phyloP scores from a whole-genome alignment of 1,140 invertebrate genomes.

The Diorhabda elongata region DNA sequence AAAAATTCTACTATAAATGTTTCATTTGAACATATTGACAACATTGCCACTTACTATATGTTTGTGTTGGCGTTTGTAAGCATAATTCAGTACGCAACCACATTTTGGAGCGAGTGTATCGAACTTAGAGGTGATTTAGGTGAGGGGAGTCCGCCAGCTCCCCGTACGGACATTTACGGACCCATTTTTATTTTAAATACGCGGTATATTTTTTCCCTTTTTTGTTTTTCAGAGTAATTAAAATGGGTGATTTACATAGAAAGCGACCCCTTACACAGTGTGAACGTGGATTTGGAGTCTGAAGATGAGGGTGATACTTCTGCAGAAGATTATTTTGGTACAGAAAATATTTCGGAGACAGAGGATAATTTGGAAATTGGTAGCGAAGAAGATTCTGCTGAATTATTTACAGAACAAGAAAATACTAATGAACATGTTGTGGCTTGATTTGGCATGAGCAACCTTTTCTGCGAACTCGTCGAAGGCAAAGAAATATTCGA shows the following conservation, averaged over 20 bases:
- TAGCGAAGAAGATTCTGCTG: conserved; percentile 20
- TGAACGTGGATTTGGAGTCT: background rate
- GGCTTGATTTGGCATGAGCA: conserved; percentile 16
- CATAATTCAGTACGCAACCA: too few species aligned
- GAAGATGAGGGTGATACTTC: background rate
- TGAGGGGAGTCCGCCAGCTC: background rate
- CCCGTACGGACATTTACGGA: background rate
- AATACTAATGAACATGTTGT: conserved; percentile 12
- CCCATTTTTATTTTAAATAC: background rate
- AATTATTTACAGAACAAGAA: conserved; percentile 16
- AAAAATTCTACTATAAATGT: too few species aligned
- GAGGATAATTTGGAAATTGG: conserved; percentile 18
- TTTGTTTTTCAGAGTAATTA: background rate
- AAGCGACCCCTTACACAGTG: background rate
- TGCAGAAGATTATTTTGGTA: background rate
- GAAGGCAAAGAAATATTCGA: conserved; percentile 17
- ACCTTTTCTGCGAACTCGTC: conserved; percentile 1
- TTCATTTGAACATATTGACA: too few species aligned
- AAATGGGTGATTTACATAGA: background rate
- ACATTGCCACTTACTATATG: too few species aligned
- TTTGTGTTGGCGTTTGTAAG: too few species aligned
- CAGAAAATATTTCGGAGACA: conserved; percentile 16
- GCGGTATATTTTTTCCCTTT: background rate
- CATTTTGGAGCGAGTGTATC: background rate
- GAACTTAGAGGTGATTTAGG: background rate